Base-by-base conservation (phyloP, 2,113 vertebrate genomes). In the Solenodon paradoxus region DNA sequence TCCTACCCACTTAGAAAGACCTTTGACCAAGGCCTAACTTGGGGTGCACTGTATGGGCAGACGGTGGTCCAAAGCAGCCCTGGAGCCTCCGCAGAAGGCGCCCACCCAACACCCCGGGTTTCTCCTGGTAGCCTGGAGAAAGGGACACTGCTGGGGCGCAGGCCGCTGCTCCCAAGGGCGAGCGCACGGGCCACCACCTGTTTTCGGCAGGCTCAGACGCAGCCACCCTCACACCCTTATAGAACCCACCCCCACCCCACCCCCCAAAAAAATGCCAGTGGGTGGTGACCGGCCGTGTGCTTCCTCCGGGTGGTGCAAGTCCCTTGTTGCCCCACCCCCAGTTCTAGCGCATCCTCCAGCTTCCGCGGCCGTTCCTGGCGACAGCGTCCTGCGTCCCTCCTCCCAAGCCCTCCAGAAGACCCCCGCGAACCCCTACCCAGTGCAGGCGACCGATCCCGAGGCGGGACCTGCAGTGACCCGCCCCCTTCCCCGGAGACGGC, bases 131-230 rank as follows among this genome's bases (percentile, higher is more conserved):
- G 19, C 19, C 32, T 32, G 24, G 9, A 51, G 17, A 28, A 8
- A 71, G 42, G 68, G 71, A 28, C 64, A 5, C 30, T 2, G n/a
- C 72, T 26, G 47, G 11, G 22, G 15, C 8, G 1, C 71, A 40
- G 17, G 64, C 86, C 22, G 2, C 59, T 2, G 45, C 17, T 45
- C 87, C 90, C 68, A 20, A 38, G 71, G 64, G 57, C 28, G 75
- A 1, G 5, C 61, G 3, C 2, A 42, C 57, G 22, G 0, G 32
- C 45, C 24, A 59, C 93, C 95, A 94, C 91, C 96, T 95, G 95
- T 92, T 95, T 35, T 66, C 32, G 1, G 26, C 9, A n/a, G n/a
- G 9, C 30, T 4, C 47, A 0, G 11, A 17, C 2, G 7, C 59
- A 20, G 30, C 68, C 51, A 13, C 32, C 42, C 19, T 7, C 68